Base-by-base conservation (phyloP, 2,888 invertebrate genomes). In the Allygus modestus region DNA sequence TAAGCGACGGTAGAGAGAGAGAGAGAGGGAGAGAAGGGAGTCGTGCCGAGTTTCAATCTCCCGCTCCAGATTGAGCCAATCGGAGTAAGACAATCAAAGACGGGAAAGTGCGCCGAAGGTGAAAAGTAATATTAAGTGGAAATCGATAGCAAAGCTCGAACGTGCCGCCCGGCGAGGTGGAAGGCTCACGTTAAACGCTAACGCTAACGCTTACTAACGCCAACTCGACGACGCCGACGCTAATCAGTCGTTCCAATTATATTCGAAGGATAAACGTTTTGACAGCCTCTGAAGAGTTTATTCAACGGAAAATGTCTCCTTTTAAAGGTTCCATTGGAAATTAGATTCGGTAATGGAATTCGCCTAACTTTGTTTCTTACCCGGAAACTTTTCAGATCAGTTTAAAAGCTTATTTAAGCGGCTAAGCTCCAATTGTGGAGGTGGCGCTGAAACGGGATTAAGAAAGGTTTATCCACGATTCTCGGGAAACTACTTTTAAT, bases 311-410 rank as follows among this genome's bases (percentile, higher is more conserved):
- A 79, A 79, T 33, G 79, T 79, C 79, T 7, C 28, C 79, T 51
- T 79, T 79, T 58, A 79, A 73, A 43, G 58, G 20, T 58, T 51
- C 28, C 51, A 79, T 58, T 58, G 54, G 58, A 37, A 79, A 79
- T 79, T 79, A 31, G 79, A 58, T 79, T 79, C 20, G 37, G 79
- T 79, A 79, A 79, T 79, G 79, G 79, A 26, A 33, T 79, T 79
- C 54, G 33, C 0, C 58, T 58, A 79, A 79, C 28, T 79, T 46
- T 77, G 23, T 58, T 58, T 58, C 79, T 58, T 37, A n/a, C 17
- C 12, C 54, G 23, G 51, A 46, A 77, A 79, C 20, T 79, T 79
- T 79, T 58, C 58, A 31, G 58, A 51, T 79, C 37, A 58, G 58
- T 58, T 79, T 79, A 79, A 79, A 58, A 58, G 58, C 79, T 79